Evolutionary conservation across 2,888 invertebrate genomes (phyloP), one percentile per base, ranked within the genome.

Genomic region (Frankliniella fusca): DNA sequence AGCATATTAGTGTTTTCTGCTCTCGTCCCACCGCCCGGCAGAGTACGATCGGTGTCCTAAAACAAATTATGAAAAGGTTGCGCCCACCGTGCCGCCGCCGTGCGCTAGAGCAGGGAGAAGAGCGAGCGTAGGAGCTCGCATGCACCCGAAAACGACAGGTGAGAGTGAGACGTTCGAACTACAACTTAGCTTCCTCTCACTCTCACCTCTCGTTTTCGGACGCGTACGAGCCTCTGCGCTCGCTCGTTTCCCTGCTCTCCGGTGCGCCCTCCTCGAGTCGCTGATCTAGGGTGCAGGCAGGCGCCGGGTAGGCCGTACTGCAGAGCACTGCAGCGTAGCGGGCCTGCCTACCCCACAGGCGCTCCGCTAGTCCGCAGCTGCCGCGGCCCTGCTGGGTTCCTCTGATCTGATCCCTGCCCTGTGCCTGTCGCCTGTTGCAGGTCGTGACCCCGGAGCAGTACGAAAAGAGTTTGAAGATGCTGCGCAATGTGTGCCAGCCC

Each of bases 401-500:
- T 7, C 11, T 3, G 15, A 15, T n/a, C n/a, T n/a, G 18, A 18
- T 54, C 7, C 18, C 15, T 61, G 61, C 18, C 18, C 61, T 20
- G 61, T n/a, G n/a, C 7, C 8, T 20, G n/a, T 61, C 20, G n/a
- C 70, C 3, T 23, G 70, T 76, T 76, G 12, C 70, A 76, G 70
- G 11, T 20, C 15, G 70, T 76, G 12, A 76, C 70, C 23, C 70
- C 23, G 27, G 70, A 76, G 70, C 70, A 76, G 27, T 76, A 76
- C 27, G 70, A 76, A 23, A 76, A 76, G 70, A 76, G 70, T 23
- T n/a, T 76, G 23, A 76, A 76, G 70, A 76, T 76, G 70, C 70
- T 76, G 12, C 70, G 70, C 23, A 76, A 76, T 27, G 70, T 76
- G 23, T 76, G 70, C 70, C 27, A 23, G 27, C 70, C 70, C 27